These are phyloP conservation scores for Eurytoma adleriae DNA, from an alignment of 2,888 invertebrate species.

Conservation along the genomic window DNA sequence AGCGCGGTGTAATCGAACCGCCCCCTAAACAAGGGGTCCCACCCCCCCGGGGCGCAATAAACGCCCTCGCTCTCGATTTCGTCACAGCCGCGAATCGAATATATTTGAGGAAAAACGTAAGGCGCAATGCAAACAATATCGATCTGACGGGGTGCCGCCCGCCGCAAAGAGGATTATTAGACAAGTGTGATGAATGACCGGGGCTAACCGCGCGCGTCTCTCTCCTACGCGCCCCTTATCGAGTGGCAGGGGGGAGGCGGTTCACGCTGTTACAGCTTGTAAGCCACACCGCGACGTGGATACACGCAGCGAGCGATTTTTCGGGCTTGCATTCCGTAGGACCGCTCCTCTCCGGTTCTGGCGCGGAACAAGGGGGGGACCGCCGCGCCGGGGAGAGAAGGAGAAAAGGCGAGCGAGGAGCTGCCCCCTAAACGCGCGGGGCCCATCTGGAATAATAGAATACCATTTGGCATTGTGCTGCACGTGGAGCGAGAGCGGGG, in stretches of 20 bases:
- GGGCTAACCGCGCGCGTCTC: slow-evolving; percentile 10
- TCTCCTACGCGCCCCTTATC: background rate
- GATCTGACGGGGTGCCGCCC: slow-evolving; percentile 34
- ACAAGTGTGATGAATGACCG: slow-evolving; percentile 69
- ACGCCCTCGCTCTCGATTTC: slow-evolving; percentile 33
- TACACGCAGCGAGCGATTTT: slow-evolving; percentile 66
- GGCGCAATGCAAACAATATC: slow-evolving; percentile 43
- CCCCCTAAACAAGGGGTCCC: slow-evolving; percentile 3
- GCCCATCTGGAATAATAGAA: slow-evolving; percentile 74
- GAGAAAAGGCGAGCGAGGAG: slow-evolving; percentile 22
- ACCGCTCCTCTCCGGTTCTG: slow-evolving; percentile 24
- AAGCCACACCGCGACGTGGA: slow-evolving; percentile 8
- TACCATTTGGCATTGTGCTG: slow-evolving; percentile 73
- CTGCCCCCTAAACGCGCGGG: slow-evolving; percentile 53
- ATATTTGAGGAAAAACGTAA: slow-evolving; percentile 41
- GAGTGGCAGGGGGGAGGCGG: background rate
- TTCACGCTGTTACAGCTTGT: background rate
- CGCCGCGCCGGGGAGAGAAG: slow-evolving; percentile 3
- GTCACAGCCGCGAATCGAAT: slow-evolving; percentile 35
- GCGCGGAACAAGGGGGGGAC: slow-evolving; percentile 51
- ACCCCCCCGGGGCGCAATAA: slow-evolving; percentile 3
- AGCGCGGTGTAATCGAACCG: slow-evolving; percentile 32
- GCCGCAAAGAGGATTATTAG: slow-evolving; percentile 69
- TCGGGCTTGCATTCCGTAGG: slow-evolving; percentile 70
- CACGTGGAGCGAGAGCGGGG: slow-evolving; percentile 9